Evolutionary conservation across 2,888 invertebrate species (phyloP).

Genomic region (Chymomyza amoena): DNA sequence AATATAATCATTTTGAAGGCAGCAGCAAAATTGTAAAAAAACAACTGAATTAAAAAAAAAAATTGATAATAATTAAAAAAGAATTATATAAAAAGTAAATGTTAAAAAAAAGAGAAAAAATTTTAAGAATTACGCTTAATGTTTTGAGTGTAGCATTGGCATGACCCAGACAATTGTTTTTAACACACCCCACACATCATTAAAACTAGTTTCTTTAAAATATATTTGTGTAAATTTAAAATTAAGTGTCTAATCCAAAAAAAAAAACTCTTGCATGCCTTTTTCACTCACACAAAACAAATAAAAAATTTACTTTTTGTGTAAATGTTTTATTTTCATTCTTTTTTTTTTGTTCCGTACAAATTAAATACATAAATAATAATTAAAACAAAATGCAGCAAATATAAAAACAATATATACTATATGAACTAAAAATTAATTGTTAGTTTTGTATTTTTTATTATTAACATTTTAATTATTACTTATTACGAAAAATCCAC

Average conservation of each 20-base stretch:
- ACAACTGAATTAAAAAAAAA: neutral
- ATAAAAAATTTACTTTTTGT: slow-evolving; percentile 33
- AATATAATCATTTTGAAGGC: neutral
- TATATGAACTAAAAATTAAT: neutral
- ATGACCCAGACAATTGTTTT: neutral
- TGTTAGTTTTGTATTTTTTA: slow-evolving; percentile 5
- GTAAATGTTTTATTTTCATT: neutral
- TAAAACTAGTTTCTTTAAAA: neutral
- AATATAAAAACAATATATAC: neutral
- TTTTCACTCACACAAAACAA: slow-evolving; percentile 35
- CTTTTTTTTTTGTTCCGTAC: neutral
- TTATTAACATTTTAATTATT: slow-evolving; percentile 1
- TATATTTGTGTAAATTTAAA: neutral
- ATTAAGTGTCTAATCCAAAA: slow-evolving; percentile 31
- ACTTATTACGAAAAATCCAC: neutral
- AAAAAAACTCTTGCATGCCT: slow-evolving; percentile 20
- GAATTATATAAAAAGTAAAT: neutral
- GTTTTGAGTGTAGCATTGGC: neutral
- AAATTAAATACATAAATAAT: neutral
- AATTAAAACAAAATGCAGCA: neutral
- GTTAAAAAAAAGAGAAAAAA: neutral
- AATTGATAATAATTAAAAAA: neutral
- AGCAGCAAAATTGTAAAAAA: slow-evolving; percentile 1
- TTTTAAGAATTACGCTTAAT: neutral
- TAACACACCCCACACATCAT: slow-evolving; percentile 2